These are phyloP conservation scores for Toxonevra muliebris DNA, from an alignment of 2,888 invertebrate genomes.

Conservation along the genomic window DNA sequence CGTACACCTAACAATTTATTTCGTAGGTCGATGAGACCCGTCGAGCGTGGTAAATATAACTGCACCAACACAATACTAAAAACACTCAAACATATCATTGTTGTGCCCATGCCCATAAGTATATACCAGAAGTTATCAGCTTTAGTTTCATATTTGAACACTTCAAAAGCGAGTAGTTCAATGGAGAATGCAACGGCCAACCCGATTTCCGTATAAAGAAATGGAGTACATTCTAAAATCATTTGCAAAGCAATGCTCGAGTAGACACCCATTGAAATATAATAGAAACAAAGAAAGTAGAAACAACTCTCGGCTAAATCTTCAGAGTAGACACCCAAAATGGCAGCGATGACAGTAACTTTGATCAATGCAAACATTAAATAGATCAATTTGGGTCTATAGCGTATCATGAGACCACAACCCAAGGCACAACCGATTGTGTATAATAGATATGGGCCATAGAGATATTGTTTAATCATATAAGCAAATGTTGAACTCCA, in stretches of 20 bases:
- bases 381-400: conserved; percentile 53
- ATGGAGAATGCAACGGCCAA: conserved; percentile 45
- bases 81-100: conserved; percentile 42
- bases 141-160: conserved; percentile 47
- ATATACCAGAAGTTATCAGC: conserved; percentile 43
- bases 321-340: conserved; percentile 53
- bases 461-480: conserved; percentile 39
- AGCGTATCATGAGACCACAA: conserved; percentile 48
- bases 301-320: conserved; percentile 50
- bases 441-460: conserved; percentile 47
- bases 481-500: conserved; percentile 50
- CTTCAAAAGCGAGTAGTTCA: conserved; percentile 48
- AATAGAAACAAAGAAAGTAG: conserved; percentile 54
- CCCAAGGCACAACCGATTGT: conserved; percentile 48
- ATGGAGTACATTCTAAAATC: conserved; percentile 54
- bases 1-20: conserved; percentile 54
- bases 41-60: conserved; percentile 48
- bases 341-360: conserved; percentile 50
- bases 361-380: conserved; percentile 55
- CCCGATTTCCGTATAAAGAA: conserved; percentile 51
- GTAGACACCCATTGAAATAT: conserved; percentile 49
- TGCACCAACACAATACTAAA: conserved; percentile 45
- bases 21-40: conserved; percentile 53
- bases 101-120: conserved; percentile 45
- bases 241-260: conserved; percentile 54